Percentiles rank a stretch among this genome's conserved stretches.
phyloP scores from a whole-genome alignment of 2,797 vertebrate species.

The Sus cebifrons region DNA sequence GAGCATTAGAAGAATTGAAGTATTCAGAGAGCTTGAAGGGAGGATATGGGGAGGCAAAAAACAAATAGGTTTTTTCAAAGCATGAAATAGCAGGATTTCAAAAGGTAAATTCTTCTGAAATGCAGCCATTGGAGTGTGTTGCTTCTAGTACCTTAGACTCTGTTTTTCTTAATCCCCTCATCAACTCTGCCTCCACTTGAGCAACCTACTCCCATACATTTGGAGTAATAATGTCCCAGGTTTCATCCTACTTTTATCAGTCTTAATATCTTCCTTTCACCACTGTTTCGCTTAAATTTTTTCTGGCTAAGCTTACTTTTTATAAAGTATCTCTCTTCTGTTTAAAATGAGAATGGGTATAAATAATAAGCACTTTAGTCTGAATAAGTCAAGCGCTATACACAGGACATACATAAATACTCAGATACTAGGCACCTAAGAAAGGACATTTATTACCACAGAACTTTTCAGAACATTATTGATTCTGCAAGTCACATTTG shows the following conservation, averaged over 20 bases:
- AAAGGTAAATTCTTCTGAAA: conserved; percentile 12
- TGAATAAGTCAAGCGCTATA: conserved; percentile 22
- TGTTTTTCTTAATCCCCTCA: background rate
- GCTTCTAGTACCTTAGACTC: background rate
- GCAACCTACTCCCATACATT: background rate
- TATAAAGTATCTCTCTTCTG: background rate
- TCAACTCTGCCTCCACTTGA: background rate
- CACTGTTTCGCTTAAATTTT: background rate
- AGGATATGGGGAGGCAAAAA: background rate
- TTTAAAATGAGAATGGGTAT: conserved; percentile 28
- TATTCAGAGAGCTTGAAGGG: background rate
- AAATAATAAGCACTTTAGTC: conserved; percentile 21
- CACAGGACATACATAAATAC: conserved; percentile 26
- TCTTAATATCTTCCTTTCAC: background rate
- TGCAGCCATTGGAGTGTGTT: background rate
- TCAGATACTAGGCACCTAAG: background rate
- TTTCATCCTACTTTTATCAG: background rate
- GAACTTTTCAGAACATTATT: background rate
- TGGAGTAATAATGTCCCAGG: background rate
- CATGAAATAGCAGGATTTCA: background rate
- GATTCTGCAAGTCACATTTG: background rate
- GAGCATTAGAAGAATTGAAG: background rate
- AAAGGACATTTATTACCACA: conserved; percentile 10
- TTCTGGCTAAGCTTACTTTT: background rate
- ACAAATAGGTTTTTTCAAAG: background rate